Conservation (phyloP, 64 coral and sea anemone genomes). For the Anthopleura sola region DNA sequence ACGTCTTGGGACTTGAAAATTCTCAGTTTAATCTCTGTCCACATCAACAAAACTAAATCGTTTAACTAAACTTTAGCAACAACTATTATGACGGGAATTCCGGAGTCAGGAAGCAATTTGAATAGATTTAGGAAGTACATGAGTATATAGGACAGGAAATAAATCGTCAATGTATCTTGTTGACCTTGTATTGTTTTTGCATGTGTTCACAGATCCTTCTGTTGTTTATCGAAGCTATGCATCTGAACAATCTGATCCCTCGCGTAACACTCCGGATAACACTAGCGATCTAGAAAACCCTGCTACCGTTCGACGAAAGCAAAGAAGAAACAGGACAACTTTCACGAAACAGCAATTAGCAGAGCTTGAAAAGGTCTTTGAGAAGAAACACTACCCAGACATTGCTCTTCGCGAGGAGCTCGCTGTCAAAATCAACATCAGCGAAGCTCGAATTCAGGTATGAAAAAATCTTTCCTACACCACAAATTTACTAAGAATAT, state of each 20-base stretch:
- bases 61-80: not conserved
- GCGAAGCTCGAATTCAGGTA: conserved; percentile 97
- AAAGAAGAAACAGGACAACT: conserved; percentile 92
- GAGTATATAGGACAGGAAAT: not conserved
- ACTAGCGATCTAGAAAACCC: conserved; percentile 61
- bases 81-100: not conserved
- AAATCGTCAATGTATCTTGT: not conserved
- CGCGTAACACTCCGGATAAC: conserved; percentile 36
- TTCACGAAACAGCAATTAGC: conserved; percentile 94
- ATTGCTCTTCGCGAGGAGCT: conserved; percentile 94
- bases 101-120: not conserved
- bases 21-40: not conserved
- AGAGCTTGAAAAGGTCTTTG: conserved; percentile 97
- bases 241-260: conserved; percentile 39
- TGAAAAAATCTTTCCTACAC: not conserved
- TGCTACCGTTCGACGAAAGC: conserved; percentile 86
- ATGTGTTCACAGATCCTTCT: conserved; percentile 54
- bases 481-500: not conserved
- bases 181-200: not conserved
- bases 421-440: conserved; percentile 92
- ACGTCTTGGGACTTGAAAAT: not conserved
- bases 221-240: conserved; percentile 84
- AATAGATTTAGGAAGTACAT: not conserved
- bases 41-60: not conserved
- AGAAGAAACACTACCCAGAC: conserved; percentile 98